Evolutionary conservation across 2,888 invertebrate genomes (phyloP), one percentile per base, ranked within the genome.

Genomic region (Limnephilus marmoratus): DNA sequence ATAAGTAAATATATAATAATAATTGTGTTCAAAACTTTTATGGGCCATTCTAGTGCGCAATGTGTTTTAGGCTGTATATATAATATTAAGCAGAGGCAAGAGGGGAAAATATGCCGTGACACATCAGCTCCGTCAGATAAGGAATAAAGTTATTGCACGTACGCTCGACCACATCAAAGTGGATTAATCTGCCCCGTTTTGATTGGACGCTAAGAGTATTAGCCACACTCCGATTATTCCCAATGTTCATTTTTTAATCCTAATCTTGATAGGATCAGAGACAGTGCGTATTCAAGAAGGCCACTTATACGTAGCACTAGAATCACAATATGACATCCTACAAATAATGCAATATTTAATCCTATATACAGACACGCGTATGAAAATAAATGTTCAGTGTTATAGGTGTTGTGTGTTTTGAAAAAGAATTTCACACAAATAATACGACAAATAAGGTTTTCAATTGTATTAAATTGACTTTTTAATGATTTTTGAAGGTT

Each of bases 221-320:
- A 68, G 53, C 53, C 53, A 53, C 53, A 15, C 15, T 7, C 24
- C 24, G 24, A 5, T 24, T 1, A 68, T 68, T 68, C 68, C 68
- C 68, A 68, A 68, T 68, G n/a, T 68, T 68, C 24, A 68, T 68
- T 68, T 68, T 68, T 68, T 68, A 68, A 68, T 68, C n/a, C 24
- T 68, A 9, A 68, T 68, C 68, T 68, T n/a, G 68, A 68, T 68
- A 9, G 68, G n/a, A 68, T 68, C 68, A 68, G 68, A 9, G 68
- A 68, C n/a, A 68, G 68, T 68, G 68, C 68, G 68, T 68, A 68
- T 68, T n/a, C 68, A 68, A 68, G 68, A 68, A 68, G 68, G 68
- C 68, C n/a, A 0, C 68, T 68, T n/a, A n/a, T n/a, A 68, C 24
- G 68, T 24, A 68, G 68, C 68, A 68, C 68, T 9, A 24, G 24